phyloP scores from a whole-genome alignment of 2,888 invertebrate genomes.

The Caenorhabditis uteleia region DNA sequence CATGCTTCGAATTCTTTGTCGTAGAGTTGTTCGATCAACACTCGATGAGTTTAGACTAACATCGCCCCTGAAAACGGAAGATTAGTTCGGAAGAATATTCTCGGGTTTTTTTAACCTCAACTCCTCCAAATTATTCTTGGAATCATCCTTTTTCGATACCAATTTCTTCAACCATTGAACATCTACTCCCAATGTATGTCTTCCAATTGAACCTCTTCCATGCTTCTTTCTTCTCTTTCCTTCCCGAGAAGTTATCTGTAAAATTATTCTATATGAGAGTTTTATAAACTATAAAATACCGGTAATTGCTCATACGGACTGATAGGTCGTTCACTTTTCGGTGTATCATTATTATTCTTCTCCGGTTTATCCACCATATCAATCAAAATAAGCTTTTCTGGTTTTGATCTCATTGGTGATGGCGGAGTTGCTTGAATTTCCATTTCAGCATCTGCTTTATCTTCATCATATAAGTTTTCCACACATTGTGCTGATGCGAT shows the following conservation, averaged over 20 bases:
- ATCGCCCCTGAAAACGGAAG: slow-evolving; percentile 26
- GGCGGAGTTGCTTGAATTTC: slow-evolving; percentile 7
- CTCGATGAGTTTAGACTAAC: slow-evolving; percentile 20
- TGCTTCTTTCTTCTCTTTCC: slow-evolving; percentile 54
- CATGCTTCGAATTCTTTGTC: slow-evolving; percentile 47
- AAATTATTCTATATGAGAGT: neutral
- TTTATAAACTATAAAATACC: slow-evolving; percentile 12
- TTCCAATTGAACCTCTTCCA: slow-evolving; percentile 54
- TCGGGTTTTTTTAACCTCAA: slow-evolving; percentile 13
- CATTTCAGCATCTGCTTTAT: slow-evolving; percentile 6
- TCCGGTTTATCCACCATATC: slow-evolving; percentile 32
- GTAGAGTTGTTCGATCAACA: slow-evolving; percentile 31
- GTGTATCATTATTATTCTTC: slow-evolving; percentile 28
- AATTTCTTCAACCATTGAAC: slow-evolving; percentile 65
- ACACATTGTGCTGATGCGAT: slow-evolving; percentile 20
- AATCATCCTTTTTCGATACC: slow-evolving; percentile 42
- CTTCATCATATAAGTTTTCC: neutral
- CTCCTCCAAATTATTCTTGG: slow-evolving; percentile 15
- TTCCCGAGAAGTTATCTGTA: slow-evolving; percentile 27
- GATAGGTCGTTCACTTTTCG: slow-evolving; percentile 17
- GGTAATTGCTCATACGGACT: slow-evolving; percentile 64
- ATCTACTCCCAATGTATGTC: slow-evolving; percentile 68
- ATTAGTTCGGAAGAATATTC: neutral
- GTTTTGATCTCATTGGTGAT: slow-evolving; percentile 31
- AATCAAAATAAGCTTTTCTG: slow-evolving; percentile 21